phyloP scores from a whole-genome alignment of 2,113 vertebrate species.

The Erythrocercus mccallii region DNA sequence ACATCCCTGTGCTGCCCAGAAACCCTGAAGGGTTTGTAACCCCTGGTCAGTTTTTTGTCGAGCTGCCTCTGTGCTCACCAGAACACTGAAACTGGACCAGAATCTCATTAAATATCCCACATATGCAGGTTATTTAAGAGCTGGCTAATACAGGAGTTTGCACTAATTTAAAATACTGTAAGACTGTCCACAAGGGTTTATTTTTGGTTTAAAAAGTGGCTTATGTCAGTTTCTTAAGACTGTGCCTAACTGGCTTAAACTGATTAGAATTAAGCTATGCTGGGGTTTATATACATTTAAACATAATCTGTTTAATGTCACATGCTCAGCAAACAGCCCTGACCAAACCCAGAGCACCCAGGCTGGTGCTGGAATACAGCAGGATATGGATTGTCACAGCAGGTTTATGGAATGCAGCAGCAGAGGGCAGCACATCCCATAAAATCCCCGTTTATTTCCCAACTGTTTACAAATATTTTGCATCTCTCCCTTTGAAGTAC shows the following conservation, averaged over 20 bases:
- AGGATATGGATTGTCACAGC: background rate
- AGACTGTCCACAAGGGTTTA: background rate
- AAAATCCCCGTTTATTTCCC: background rate
- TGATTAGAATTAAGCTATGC: constrained; percentile 9
- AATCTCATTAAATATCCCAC: background rate
- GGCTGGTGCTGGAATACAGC: background rate
- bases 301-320: background rate
- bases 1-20: background rate
- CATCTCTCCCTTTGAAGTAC: background rate
- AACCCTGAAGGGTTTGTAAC: background rate
- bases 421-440: constrained; percentile 62
- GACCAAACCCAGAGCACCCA: accelerated
- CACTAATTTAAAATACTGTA: background rate
- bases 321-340: background rate
- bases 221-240: constrained; percentile 29
- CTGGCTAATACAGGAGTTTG: background rate
- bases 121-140: background rate
- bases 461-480: background rate
- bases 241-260: background rate
- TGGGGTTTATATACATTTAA: background rate
- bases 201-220: constrained; percentile 38
- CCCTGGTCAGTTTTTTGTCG: background rate
- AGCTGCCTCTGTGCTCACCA: background rate
- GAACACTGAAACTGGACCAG: background rate
- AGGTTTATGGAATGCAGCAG: background rate